These are phyloP conservation scores for Idaea dimidiata DNA, from an alignment of 2,888 invertebrate species.

Conservation along the genomic window DNA sequence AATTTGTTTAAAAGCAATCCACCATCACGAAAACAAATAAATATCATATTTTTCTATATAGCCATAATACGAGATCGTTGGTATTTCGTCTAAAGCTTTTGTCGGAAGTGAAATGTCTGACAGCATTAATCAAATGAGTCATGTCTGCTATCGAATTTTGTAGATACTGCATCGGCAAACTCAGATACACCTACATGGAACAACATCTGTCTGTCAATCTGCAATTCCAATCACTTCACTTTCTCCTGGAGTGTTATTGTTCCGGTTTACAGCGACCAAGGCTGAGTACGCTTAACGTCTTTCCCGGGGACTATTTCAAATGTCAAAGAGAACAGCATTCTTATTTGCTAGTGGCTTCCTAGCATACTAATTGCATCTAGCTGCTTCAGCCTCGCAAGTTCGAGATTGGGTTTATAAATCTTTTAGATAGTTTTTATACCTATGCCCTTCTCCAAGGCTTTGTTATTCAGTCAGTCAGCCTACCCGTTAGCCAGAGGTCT, in stretches of 20 bases:
- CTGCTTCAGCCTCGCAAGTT: no score
- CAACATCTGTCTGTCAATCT: neutral
- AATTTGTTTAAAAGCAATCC: no score
- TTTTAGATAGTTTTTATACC: no score
- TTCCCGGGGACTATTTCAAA: neutral
- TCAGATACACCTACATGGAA: neutral
- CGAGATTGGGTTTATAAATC: no score
- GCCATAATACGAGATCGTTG: no score
- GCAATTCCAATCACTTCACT: constrained; percentile 1
- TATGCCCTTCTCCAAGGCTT: no score
- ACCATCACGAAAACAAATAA: no score
- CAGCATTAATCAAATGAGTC: neutral
- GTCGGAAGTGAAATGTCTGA: constrained; percentile 1
- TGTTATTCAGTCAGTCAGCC: no score
- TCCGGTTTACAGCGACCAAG: neutral
- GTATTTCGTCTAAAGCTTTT: neutral
- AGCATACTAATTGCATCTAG: no score
- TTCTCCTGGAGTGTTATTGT: neutral
- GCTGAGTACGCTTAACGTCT: neutral
- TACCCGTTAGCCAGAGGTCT: no score
- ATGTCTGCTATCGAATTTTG: neutral
- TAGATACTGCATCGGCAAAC: neutral
- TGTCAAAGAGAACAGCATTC: neutral
- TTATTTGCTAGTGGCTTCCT: neutral
- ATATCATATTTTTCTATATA: no score